Conservation (phyloP, 2,888 invertebrate genomes). For the Ptilodon capucinus region DNA sequence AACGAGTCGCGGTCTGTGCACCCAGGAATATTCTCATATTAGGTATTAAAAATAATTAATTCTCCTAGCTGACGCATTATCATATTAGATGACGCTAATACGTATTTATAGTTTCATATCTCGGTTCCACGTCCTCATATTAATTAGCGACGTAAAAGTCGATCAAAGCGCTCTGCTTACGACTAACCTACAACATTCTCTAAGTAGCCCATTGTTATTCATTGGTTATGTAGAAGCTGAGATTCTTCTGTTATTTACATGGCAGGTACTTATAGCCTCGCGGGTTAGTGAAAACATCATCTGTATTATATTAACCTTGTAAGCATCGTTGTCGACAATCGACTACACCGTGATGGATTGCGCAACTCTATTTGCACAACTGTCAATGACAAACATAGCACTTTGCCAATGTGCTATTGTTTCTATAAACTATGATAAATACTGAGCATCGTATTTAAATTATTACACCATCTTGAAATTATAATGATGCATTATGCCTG, state of each 20-base stretch:
- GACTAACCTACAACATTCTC: background rate
- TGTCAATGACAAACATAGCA: conserved; percentile 35
- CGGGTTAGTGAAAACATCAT: conserved; percentile 42
- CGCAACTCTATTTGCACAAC: conserved; percentile 58
- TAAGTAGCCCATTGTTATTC: background rate
- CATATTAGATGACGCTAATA: conserved; percentile 3
- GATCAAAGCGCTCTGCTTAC: background rate
- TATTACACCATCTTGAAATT: background rate
- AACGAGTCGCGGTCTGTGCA: conserved; percentile 30
- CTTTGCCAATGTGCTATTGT: conserved; percentile 13
- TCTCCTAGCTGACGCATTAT: conserved; percentile 4
- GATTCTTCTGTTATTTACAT: conserved; percentile 37
- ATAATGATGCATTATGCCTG: background rate
- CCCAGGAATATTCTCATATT: conserved; percentile 35
- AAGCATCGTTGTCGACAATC: conserved; percentile 40
- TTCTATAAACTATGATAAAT: conserved; percentile 8
- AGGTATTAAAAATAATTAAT: conserved; percentile 44
- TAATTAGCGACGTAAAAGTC: background rate
- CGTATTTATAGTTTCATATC: conserved; percentile 3
- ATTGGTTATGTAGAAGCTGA: conserved; percentile 21
- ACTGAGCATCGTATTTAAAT: background rate
- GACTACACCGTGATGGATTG: conserved; percentile 53
- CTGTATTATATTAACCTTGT: conserved; percentile 61
- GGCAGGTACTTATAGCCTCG: conserved; percentile 35
- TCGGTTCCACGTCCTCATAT: background rate